Conservation (phyloP, 2,797 vertebrate genomes). For the Lindbergichthys nudifrons region DNA sequence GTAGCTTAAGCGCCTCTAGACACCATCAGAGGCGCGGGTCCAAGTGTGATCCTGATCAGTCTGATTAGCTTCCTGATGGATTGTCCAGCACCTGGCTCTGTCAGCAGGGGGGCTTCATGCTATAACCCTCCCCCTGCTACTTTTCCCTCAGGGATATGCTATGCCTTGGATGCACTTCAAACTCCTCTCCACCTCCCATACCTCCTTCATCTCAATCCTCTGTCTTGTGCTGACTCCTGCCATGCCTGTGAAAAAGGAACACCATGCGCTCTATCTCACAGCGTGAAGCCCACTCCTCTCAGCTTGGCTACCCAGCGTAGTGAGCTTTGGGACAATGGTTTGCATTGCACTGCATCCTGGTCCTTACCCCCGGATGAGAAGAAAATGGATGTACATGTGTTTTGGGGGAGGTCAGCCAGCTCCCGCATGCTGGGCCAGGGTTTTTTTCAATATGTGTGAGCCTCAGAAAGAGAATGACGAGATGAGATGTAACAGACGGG, state of each 20-base stretch:
- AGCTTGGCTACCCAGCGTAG: slow-evolving; percentile 28
- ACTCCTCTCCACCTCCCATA: slow-evolving; percentile 26
- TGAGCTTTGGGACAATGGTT: slow-evolving; percentile 38
- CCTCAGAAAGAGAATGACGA: slow-evolving; percentile 54
- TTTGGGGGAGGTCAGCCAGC: slow-evolving; percentile 20
- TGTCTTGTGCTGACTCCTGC: slow-evolving; percentile 53
- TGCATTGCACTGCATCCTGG: slow-evolving; percentile 12
- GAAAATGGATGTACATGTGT: slow-evolving; percentile 32
- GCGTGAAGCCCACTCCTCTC: slow-evolving; percentile 49
- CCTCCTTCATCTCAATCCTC: slow-evolving; percentile 35
- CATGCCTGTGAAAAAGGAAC: slow-evolving; percentile 35
- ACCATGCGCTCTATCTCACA: slow-evolving; percentile 53
- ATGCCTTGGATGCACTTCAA: slow-evolving; percentile 60
- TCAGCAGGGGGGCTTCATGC: slow-evolving; percentile 60
- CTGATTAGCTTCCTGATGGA: slow-evolving; percentile 83
- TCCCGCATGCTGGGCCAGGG: slow-evolving; percentile 28
- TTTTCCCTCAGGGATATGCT: slow-evolving; percentile 46
- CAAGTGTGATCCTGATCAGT: slow-evolving; percentile 73
- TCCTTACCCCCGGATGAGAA: slow-evolving; percentile 21
- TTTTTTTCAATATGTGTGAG: slow-evolving; percentile 39
- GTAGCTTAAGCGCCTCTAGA: slow-evolving; percentile 44
- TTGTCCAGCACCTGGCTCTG: slow-evolving; percentile 70
- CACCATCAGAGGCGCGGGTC: slow-evolving; percentile 47
- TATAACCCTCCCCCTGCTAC: slow-evolving; percentile 13
- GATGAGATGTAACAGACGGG: slow-evolving; percentile 50